Base-by-base conservation (phyloP, 2,113 vertebrate species). In the Drymodes brunneopygia region DNA sequence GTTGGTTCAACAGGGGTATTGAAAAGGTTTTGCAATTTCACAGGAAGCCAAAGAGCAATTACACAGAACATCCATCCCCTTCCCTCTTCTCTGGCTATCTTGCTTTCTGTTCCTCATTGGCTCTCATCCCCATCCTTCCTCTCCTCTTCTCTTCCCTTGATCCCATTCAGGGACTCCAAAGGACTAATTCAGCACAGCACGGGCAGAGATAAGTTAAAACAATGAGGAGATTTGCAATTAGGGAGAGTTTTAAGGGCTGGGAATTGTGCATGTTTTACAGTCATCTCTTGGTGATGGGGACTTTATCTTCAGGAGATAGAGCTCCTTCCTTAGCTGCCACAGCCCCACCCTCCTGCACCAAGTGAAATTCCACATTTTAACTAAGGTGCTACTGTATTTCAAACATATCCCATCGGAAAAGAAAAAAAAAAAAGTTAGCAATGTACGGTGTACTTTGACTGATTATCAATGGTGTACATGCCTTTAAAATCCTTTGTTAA, bases 401-500 rank as follows among this genome's bases (percentile, higher is more conserved):
- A 93, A 81, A 92, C 7, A 15, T 33, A 85, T 33, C 47, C 67
- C 50, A 40, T 15, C 35, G 28, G 20, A 13, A 22, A 20, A 3
- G 9, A 4, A 3, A 24, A 29, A 51, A 65, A 27, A 38, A 40
- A 40, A 57, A 45, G 50, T 74, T 50, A 1, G 60, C 94, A 92
- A 81, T 21, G 27, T 79, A 40, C 0, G 0, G 27, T 81, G 89
- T 90, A 81, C 89, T 96, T 88, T 84, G 88, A 78, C 61, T 79
- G 91, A 88, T 97, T 96, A 96, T 95, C 92, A 92, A 92, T 81
- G 92, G 86, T 42, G 45, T 60, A 74, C 72, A 91, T 91, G 95
- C 85, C 92, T 95, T 93, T 84, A 92, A 96, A 94, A 94, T 86
- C 95, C 90, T 95, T 96, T 92, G 84, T 95, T 95, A 91, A 71